Percentiles rank a stretch among this genome's conserved stretches.
phyloP scores from a whole-genome alignment of 2,888 invertebrate genomes.

The Chalcis sispes region DNA sequence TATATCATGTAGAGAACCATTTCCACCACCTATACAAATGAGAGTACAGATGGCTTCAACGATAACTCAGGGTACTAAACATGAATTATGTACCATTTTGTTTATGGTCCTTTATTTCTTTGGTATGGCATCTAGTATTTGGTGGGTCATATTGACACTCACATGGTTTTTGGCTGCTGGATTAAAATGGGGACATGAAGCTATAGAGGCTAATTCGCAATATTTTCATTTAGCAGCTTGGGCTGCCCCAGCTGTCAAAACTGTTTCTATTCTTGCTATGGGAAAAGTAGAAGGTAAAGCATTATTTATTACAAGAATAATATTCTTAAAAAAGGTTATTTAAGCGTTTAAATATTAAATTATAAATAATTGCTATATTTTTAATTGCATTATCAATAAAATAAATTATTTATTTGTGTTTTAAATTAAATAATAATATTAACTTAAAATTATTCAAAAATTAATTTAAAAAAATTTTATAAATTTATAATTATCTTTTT shows the following conservation, averaged over 20 bases:
- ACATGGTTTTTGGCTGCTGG: constrained; percentile 98
- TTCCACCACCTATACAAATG: constrained; percentile 83
- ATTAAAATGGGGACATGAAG: constrained; percentile 98
- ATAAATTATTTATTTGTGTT: no score
- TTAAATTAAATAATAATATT: no score
- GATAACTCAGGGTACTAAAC: constrained; percentile 91
- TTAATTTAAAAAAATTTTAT: neutral
- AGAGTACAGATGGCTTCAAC: constrained; percentile 87
- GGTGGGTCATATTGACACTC: constrained; percentile 97
- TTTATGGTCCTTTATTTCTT: constrained; percentile 98
- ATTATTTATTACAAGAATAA: neutral
- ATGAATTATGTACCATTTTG: constrained; percentile 91
- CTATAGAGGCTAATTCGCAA: constrained; percentile 97
- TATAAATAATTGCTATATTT: no score
- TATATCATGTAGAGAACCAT: constrained; percentile 90
- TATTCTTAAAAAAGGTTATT: neutral
- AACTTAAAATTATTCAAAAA: neutral
- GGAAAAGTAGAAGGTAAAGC: constrained; percentile 95
- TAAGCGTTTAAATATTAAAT: no score
- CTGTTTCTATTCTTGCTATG: constrained; percentile 95
- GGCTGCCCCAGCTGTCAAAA: constrained; percentile 97
- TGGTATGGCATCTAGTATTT: constrained; percentile 96
- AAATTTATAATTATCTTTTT: neutral
- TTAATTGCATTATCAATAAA: neutral
- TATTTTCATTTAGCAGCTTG: constrained; percentile 98